Evolutionary conservation across 2,113 vertebrate genomes (phyloP).

Genomic region (Barnardius zonarius): DNA sequence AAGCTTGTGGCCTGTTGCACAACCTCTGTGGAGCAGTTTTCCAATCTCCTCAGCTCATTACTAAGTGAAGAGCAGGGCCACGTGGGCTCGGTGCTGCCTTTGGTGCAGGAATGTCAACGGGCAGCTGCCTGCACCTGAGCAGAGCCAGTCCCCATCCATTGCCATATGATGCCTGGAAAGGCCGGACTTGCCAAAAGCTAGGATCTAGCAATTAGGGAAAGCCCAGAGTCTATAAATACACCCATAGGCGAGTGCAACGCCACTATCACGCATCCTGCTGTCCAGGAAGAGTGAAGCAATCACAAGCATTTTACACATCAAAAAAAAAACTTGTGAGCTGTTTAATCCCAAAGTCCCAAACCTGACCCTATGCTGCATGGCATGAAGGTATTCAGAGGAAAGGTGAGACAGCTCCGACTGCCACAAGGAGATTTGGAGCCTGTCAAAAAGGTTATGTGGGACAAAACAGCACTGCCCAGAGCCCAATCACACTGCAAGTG

Average conservation of each 20-base stretch:
- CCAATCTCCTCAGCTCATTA: background rate
- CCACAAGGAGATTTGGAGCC: background rate
- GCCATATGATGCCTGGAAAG: background rate
- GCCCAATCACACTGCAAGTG: background rate
- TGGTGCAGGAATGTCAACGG: slow-evolving; percentile 24
- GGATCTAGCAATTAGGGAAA: slow-evolving; percentile 24
- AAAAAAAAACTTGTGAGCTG: background rate
- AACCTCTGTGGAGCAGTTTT: background rate
- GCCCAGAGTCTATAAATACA: slow-evolving; percentile 23
- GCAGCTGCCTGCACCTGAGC: background rate
- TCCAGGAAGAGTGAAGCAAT: background rate
- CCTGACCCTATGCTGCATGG: background rate
- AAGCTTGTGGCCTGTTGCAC: background rate
- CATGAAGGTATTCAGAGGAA: background rate
- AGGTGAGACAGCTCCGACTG: background rate
- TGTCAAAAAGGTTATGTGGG: background rate
- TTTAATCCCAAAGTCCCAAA: background rate
- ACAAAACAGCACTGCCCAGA: background rate
- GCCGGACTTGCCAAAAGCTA: slow-evolving; percentile 15
- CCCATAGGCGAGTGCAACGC: background rate
- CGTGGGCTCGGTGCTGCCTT: background rate
- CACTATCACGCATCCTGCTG: background rate
- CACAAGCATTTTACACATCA: background rate
- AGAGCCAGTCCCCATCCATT: background rate
- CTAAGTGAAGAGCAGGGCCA: background rate